phyloP scores from a whole-genome alignment of 2,797 vertebrate species.

The Protonibea diacanthus region DNA sequence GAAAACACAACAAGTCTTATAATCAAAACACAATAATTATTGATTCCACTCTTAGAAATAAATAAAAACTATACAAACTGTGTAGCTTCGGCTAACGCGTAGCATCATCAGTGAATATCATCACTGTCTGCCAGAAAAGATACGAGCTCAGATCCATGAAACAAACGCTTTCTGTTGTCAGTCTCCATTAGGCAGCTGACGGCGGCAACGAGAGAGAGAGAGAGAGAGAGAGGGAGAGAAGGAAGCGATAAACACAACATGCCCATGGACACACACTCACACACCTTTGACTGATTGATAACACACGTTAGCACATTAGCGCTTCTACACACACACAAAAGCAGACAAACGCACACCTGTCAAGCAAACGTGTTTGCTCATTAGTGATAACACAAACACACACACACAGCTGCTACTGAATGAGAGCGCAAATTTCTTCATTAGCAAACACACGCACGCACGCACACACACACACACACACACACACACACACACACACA shows the following conservation, averaged over 20 bases:
- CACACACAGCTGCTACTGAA: constrained; percentile 39
- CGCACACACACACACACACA: constrained; percentile 22
- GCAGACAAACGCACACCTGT: constrained; percentile 42
- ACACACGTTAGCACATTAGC: constrained; percentile 33
- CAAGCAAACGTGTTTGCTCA: constrained; percentile 30
- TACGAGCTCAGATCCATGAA: neutral
- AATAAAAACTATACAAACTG: no score
- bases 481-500: constrained; percentile 20
- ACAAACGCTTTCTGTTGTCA: constrained; percentile 20
- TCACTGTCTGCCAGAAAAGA: neutral
- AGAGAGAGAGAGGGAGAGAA: constrained; percentile 3
- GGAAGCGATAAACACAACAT: constrained; percentile 19
- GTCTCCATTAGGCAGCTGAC: constrained; percentile 27
- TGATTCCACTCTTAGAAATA: no score
- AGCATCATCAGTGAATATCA: neutral
- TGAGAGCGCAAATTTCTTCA: constrained; percentile 31
- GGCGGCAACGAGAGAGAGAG: neutral
- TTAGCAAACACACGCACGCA: constrained; percentile 22
- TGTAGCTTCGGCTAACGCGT: neutral
- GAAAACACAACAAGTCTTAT: no score
- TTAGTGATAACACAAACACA: constrained; percentile 51
- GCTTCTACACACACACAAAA: neutral
- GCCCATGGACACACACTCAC: constrained; percentile 15
- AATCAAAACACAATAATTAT: no score
- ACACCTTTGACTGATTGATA: constrained; percentile 38